A percentile compares a stretch with the other conserved stretches of the same genome.
Evolutionary conservation across 2,797 vertebrate genomes (phyloP).

Genomic region (Menidia menidia): DNA sequence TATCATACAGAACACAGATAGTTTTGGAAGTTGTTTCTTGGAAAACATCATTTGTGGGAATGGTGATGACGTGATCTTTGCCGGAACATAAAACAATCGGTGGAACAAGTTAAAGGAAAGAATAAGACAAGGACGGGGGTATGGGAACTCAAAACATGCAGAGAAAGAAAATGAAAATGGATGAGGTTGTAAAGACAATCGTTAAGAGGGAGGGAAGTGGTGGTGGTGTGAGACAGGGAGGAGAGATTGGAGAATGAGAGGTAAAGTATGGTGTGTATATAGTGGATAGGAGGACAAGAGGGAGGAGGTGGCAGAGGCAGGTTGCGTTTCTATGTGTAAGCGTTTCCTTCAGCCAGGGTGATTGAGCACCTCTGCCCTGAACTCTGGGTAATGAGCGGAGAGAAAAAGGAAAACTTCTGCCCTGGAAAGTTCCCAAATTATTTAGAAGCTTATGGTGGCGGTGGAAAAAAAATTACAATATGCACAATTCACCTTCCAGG

Average conservation of each 20-base stretch:
- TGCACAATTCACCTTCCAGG: slow-evolving; percentile 85
- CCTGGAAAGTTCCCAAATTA: slow-evolving; percentile 86
- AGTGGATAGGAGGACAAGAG: slow-evolving; percentile 70
- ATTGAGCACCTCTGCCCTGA: slow-evolving; percentile 86
- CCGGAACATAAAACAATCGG: slow-evolving; percentile 27
- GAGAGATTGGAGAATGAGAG: slow-evolving; percentile 54
- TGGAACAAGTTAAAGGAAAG: slow-evolving; percentile 30
- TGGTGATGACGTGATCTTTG: background rate
- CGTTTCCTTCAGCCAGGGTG: slow-evolving; percentile 77
- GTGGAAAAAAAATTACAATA: slow-evolving; percentile 81
- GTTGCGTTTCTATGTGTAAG: slow-evolving; percentile 76
- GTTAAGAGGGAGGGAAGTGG: slow-evolving; percentile 26
- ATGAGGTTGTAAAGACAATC: slow-evolving; percentile 58
- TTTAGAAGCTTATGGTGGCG: slow-evolving; percentile 80
- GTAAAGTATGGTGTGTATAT: slow-evolving; percentile 65
- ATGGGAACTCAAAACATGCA: slow-evolving; percentile 15
- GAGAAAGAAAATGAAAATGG: slow-evolving; percentile 38
- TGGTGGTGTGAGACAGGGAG: slow-evolving; percentile 12
- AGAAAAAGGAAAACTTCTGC: slow-evolving; percentile 81
- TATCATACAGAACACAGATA: background rate
- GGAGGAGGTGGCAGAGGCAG: slow-evolving; percentile 47
- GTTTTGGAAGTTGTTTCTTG: background rate
- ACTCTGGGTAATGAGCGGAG: slow-evolving; percentile 84
- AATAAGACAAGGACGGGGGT: slow-evolving; percentile 56
- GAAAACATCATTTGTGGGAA: background rate